A percentile compares a stretch with the other conserved stretches of the same genome.
These are phyloP conservation scores for Struthidea cinerea DNA, from an alignment of 2,113 vertebrate species.

Conservation along the genomic window DNA sequence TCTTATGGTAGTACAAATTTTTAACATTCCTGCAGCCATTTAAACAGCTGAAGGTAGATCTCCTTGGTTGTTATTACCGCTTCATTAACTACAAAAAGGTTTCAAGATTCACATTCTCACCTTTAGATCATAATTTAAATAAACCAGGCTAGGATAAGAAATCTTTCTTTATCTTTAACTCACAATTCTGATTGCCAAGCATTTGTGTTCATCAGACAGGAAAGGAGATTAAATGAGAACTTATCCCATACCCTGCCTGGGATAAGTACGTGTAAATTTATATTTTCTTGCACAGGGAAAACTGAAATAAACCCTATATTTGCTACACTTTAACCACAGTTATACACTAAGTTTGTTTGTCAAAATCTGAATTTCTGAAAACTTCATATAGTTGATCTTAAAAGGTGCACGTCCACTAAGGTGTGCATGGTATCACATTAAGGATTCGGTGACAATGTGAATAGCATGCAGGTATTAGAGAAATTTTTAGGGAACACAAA, in stretches of 20 bases:
- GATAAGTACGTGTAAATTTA: background rate
- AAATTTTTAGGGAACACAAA: background rate
- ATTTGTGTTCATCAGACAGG: background rate
- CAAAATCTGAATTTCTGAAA: background rate
- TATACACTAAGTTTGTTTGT: background rate
- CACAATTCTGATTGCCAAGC: background rate
- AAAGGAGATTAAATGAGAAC: background rate
- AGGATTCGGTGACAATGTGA: background rate
- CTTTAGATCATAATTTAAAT: conserved; percentile 20
- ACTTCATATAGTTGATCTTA: background rate
- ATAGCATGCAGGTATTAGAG: background rate
- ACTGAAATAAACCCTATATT: background rate
- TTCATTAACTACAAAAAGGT: conserved; percentile 37
- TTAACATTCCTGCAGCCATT: background rate
- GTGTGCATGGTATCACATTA: background rate
- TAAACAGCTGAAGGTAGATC: conserved; percentile 6
- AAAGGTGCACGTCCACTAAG: background rate
- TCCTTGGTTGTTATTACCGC: background rate
- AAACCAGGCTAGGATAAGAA: background rate
- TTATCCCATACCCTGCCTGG: background rate
- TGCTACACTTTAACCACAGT: background rate
- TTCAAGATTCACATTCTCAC: background rate
- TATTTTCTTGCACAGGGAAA: background rate
- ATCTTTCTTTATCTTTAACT: conserved; percentile 18
- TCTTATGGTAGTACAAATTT: background rate